Evolutionary conservation across 2,888 invertebrate genomes (phyloP), one percentile per base, ranked within the genome.

Genomic region (Amphipyra tragopoginis): DNA sequence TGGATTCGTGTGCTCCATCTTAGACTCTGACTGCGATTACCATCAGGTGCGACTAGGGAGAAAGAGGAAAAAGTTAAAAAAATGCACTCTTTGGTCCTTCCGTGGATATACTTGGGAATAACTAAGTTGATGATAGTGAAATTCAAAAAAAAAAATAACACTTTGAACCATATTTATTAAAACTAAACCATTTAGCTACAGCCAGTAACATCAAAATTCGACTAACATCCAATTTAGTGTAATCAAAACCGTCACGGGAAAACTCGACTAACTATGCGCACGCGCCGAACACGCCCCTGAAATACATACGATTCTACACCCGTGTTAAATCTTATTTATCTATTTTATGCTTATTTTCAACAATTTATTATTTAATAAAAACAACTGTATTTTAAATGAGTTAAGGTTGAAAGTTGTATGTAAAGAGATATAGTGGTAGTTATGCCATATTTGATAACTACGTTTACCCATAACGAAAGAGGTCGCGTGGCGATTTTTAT

Each of bases 401-500:
- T 0, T 61, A 75, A 58, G 59, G 65, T 67, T 58, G 14, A 53
- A 38, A 57, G 65, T 78, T 0, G 11, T 10, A 11, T 59, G 21
- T 2, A 21, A 21, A 2, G 21, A 0, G 0, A 5, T 13, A 2
- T 48, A 49, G 21, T 21, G 2, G 21, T 67, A 42, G 56, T 52
- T 44, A 43, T 49, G 58, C 58, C 40, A 54, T 72, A 63, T 72
- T 78, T 65, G 68, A 77, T 77, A 77, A 70, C 67, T 75, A 55
- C 13, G 5, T 62, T 39, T 60, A 77, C 65, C 84, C 91, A 91
- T 90, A 77, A 77, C 93, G 74, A 93, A 93, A 87, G 54, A 75
- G 77, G 89, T 77, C 93, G 86, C 92, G 93, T 93, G 93, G 83
- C 93, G 65, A 88, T 90, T 91, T 89, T 84, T 90, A 89, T 93